Evolutionary conservation across 2,113 vertebrate species (phyloP).

Genomic region (Mormoops blainvillei): DNA sequence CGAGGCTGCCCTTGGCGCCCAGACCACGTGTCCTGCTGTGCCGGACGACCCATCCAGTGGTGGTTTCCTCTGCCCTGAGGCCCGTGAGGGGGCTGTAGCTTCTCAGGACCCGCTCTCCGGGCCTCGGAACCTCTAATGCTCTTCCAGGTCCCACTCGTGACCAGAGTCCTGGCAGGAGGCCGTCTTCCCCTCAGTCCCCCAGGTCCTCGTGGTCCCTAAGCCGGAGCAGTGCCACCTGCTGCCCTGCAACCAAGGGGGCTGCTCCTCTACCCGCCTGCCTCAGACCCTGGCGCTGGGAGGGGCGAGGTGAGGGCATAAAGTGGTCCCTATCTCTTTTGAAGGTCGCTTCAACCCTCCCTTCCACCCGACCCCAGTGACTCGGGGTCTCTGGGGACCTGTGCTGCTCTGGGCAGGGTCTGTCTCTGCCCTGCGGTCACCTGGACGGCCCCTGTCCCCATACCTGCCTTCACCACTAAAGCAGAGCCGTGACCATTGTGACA

Average conservation of each 20-base stretch:
- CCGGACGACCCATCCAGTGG: rapidly evolving
- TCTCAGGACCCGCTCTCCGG: background rate
- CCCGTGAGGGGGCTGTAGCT: rapidly evolving
- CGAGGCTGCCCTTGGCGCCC: background rate
- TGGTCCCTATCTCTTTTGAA: background rate
- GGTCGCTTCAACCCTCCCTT: background rate
- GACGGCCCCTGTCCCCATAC: rapidly evolving
- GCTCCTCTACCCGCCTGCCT: rapidly evolving
- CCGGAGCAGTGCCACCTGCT: background rate
- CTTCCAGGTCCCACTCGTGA: background rate
- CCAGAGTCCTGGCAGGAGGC: background rate
- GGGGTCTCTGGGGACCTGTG: background rate
- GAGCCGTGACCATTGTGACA: no score
- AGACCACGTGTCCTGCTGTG: background rate
- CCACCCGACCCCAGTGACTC: rapidly evolving
- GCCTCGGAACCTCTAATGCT: rapidly evolving
- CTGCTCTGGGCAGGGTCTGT: background rate
- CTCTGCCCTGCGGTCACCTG: no score
- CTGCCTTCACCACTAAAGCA: background rate
- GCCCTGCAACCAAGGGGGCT: background rate
- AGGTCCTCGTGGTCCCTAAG: background rate
- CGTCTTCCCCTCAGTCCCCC: background rate
- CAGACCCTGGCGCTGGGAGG: background rate
- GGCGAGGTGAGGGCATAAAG: rapidly evolving
- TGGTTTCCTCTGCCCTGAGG: rapidly evolving